Conservation (phyloP, 2,797 vertebrate genomes). For the Podarcis lilfordi region DNA sequence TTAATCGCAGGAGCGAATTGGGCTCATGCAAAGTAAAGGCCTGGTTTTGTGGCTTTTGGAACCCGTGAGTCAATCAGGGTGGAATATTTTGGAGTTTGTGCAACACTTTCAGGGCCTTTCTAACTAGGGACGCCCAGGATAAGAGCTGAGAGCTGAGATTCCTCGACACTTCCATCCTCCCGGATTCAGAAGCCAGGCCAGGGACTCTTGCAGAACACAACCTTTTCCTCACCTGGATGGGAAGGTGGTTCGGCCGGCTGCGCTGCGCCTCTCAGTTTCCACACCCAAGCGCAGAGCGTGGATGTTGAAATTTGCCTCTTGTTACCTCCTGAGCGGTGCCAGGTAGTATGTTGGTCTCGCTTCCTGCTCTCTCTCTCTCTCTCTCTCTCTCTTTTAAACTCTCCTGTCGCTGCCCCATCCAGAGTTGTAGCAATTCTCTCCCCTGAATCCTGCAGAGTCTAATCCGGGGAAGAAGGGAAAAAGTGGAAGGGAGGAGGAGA, state of each 20-base stretch:
- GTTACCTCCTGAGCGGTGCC: neutral
- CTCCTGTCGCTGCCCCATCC: no score
- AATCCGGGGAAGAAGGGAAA: neutral
- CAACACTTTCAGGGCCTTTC: neutral
- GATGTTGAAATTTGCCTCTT: neutral
- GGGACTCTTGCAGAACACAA: accelerated
- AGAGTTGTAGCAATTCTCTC: neutral
- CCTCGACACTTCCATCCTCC: no score
- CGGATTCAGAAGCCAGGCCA: no score
- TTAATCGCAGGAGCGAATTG: no score
- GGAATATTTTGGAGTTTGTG: no score
- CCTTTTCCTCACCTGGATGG: accelerated
- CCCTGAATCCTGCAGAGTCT: neutral
- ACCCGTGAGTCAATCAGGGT: no score
- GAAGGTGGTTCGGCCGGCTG: neutral
- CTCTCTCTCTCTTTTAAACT: neutral
- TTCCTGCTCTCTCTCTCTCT: neutral
- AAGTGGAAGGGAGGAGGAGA: no score
- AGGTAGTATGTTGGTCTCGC: neutral
- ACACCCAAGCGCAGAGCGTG: neutral
- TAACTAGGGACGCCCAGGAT: neutral
- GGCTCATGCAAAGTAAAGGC: no score
- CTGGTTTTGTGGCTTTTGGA: no score
- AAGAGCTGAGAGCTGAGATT: neutral
- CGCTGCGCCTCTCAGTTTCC: neutral